A percentile compares a stretch with the other conserved stretches of the same genome.
These are phyloP conservation scores for Phthorimaea operculella DNA, from an alignment of 1,140 invertebrate species.

Conservation along the genomic window DNA sequence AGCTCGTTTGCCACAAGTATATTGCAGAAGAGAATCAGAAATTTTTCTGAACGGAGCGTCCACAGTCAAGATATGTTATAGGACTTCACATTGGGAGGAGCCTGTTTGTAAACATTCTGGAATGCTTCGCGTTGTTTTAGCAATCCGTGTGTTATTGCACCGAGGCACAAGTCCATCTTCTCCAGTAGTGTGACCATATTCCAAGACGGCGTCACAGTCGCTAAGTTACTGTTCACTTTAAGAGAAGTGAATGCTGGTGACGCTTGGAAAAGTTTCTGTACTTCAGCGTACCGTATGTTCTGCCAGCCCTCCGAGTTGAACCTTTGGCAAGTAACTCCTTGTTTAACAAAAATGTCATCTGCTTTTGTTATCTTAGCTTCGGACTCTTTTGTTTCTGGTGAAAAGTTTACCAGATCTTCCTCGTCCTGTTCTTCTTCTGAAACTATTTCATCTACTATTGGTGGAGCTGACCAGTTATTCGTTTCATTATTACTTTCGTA, in stretches of 20 bases:
- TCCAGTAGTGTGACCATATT: slow-evolving; percentile 2
- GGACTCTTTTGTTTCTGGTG: slow-evolving; percentile 5
- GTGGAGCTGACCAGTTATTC: neutral
- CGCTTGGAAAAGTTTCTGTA: slow-evolving; percentile 7
- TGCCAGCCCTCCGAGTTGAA: neutral
- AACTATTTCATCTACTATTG: neutral
- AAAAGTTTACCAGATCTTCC: neutral
- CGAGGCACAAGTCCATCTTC: slow-evolving; percentile 8
- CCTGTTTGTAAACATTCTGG: neutral
- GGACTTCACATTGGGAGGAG: slow-evolving; percentile 1
- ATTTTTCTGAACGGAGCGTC: neutral
- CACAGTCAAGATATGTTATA: neutral
- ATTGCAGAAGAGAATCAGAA: slow-evolving; percentile 7
- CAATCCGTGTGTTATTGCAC: slow-evolving; percentile 4
- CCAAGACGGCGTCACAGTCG: slow-evolving; percentile 6
- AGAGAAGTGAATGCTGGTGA: slow-evolving; percentile 3
- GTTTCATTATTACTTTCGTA: too few species aligned
- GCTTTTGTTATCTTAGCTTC: slow-evolving; percentile 2
- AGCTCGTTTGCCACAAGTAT: neutral
- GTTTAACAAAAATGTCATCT: neutral
- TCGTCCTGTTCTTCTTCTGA: neutral
- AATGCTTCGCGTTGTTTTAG: too few species aligned
- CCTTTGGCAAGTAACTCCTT: neutral
- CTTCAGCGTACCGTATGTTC: neutral
- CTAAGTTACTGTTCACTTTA: slow-evolving; percentile 5